phyloP scores from a whole-genome alignment of 2,797 vertebrate genomes.

The Rhynchonycteris naso region DNA sequence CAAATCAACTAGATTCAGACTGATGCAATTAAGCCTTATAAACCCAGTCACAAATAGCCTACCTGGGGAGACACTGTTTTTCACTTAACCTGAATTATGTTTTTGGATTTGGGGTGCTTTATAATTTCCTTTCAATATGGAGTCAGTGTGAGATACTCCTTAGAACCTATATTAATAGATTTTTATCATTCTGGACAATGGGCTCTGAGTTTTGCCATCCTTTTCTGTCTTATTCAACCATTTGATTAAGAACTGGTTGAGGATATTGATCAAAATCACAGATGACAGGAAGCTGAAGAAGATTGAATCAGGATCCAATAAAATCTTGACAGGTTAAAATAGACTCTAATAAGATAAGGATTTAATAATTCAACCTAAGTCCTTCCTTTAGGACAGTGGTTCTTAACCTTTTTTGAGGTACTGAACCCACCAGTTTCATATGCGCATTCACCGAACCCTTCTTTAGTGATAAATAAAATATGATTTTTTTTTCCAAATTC shows the following conservation, averaged over 20 bases:
- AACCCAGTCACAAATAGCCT: slow-evolving; percentile 31
- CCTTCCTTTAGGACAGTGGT: slow-evolving; percentile 43
- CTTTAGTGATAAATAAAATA: too few relatives aligned
- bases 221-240: slow-evolving; percentile 44
- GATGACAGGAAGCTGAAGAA: slow-evolving; percentile 50
- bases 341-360: slow-evolving; percentile 34
- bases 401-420: too few relatives aligned
- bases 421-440: too few relatives aligned
- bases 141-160: slow-evolving; percentile 15
- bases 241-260: slow-evolving; percentile 49
- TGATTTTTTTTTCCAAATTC: too few relatives aligned
- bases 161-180: slow-evolving; percentile 55
- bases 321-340: slow-evolving; percentile 37
- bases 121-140: slow-evolving; percentile 58
- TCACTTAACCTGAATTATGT: slow-evolving; percentile 36
- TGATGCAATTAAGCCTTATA: background rate
- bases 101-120: slow-evolving; percentile 36
- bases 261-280: slow-evolving; percentile 53
- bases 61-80: background rate
- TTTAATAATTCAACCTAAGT: background rate
- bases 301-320: background rate
- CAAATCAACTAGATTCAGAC: slow-evolving; percentile 65
- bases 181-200: slow-evolving; percentile 46
- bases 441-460: too few relatives aligned
- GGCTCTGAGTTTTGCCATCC: slow-evolving; percentile 33